These are phyloP conservation scores for Adineta ricciae DNA, from an alignment of 2,888 invertebrate genomes.

Conservation along the genomic window DNA sequence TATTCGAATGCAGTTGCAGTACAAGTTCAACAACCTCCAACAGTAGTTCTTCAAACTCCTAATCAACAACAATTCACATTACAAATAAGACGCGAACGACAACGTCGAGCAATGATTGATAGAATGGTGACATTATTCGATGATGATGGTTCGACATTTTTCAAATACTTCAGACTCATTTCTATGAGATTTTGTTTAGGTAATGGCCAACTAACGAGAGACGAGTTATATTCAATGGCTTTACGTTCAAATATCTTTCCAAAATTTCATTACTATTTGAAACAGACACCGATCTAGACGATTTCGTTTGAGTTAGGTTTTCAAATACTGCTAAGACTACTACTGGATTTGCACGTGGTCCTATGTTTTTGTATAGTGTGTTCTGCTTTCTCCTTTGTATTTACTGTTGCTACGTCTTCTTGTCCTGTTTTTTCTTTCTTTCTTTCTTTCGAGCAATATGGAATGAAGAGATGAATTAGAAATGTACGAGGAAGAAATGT, in stretches of 20 bases:
- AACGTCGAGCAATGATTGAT: slow-evolving; percentile 7
- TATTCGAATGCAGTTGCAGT: background rate
- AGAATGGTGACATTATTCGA: background rate
- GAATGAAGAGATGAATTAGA: background rate
- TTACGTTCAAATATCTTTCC: background rate
- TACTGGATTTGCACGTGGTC: background rate
- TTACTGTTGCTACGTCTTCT: background rate
- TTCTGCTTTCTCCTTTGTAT: background rate
- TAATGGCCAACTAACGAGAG: background rate
- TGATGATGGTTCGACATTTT: background rate
- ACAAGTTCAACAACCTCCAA: background rate
- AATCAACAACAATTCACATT: background rate
- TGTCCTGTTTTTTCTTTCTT: no score
- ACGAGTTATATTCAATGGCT: slow-evolving; percentile 17
- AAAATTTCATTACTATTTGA: slow-evolving; percentile 5
- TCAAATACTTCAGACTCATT: background rate
- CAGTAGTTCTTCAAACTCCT: background rate
- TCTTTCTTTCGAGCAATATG: background rate
- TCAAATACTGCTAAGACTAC: no score
- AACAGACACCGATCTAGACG: background rate
- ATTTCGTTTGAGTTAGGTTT: background rate
- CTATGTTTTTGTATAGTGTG: background rate
- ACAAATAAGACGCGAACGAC: background rate
- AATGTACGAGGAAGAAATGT: background rate
- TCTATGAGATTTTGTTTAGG: background rate